Conservation (phyloP, 2,113 vertebrate genomes). For the Pteruthius melanotis region DNA sequence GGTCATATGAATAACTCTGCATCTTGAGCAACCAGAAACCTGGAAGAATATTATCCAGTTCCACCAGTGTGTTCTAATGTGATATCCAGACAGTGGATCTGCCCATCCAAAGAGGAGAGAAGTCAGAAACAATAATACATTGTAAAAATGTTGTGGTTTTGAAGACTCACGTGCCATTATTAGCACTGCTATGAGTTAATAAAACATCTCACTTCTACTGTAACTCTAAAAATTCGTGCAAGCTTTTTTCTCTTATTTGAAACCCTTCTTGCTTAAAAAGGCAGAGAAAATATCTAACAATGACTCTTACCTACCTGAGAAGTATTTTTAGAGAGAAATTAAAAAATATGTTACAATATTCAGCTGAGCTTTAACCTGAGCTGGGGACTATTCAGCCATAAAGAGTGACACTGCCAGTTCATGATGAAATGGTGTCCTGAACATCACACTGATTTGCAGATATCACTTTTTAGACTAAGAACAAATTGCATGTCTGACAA, state of each 20-base stretch:
- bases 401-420: neutral
- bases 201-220: neutral
- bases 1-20: neutral
- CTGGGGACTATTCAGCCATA: constrained; percentile 26
- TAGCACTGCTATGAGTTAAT: neutral
- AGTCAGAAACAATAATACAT: neutral
- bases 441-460: constrained; percentile 27
- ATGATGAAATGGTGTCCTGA: neutral
- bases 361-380: neutral
- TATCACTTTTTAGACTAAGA: constrained; percentile 68
- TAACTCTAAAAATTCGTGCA: neutral
- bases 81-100: neutral
- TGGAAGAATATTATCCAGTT: neutral
- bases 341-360: neutral
- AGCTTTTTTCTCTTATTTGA: neutral
- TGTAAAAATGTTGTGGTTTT: neutral
- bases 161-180: neutral
- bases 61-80: neutral
- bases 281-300: neutral
- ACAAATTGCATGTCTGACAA: constrained; percentile 78
- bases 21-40: neutral
- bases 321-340: neutral
- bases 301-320: neutral
- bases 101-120: neutral
- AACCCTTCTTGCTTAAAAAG: neutral